Base-by-base conservation (phyloP, 2,888 invertebrate species). In the Athalia circularis region DNA sequence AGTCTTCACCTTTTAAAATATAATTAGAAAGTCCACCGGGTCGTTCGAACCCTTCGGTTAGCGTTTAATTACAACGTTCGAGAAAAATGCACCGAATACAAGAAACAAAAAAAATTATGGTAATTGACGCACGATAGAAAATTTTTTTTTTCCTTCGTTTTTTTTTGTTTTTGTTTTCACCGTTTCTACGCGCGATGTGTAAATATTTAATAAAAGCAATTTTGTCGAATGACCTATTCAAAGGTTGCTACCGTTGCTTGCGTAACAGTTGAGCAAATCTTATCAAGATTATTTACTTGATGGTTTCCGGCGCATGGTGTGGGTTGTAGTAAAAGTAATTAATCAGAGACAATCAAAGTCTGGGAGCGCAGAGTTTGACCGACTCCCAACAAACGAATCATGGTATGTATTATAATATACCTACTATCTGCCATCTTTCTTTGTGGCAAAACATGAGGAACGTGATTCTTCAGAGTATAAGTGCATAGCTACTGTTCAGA, bases 291-390 rank as follows among this genome's bases (percentile, higher is more conserved):
- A 86, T 84, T 85, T 84, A 80, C 15, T 75, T 45, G 84, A 82
- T 81, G 83, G 83, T 86, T 86, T 85, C 86, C 85, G 86, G 83
- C 82, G 29, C 29, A 29, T 29, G 29, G 29, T 84, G 81, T 82
- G 84, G 84, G 86, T 85, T 86, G 84, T 84, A 83, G 85, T 85
- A 84, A 81, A 85, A 84, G 87, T 87, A 88, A 90, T 90, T 89
- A 89, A 90, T 90, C 89, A 90, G 87, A 88, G 87, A 89, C 89
- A 89, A 89, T 90, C 90, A 89, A 89, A 89, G 85, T 87, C 87
- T 89, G 89, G 88, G 90, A 89, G 89, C 87, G 85, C 81, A 82
- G 81, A 78, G 81, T 84, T 79, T 77, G 81, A 80, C 83, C 82
- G 84, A 88, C 89, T 90, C 89, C 86, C 89, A 89, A 89, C 87